Base-by-base conservation (phyloP, 92 coral and sea anemone genomes). In the Phenganax stokvisi region DNA sequence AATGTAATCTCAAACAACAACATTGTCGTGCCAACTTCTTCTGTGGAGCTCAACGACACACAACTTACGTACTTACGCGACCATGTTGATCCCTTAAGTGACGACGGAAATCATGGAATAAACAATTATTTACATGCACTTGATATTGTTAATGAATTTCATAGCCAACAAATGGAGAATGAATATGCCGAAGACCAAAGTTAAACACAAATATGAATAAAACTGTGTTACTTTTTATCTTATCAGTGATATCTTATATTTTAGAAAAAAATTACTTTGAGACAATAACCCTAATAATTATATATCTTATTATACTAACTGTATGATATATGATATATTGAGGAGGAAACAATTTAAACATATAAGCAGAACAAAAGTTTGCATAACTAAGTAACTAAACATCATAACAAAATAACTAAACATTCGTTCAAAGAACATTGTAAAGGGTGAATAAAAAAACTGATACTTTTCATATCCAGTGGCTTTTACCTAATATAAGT, bases 71-170 rank as follows among this genome's bases (percentile, higher is more conserved):
- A 13, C 25, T 61, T 66, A 66, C 31, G 67, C 25, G 17, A 69
- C 65, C 31, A 76, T 75, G 79, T 81, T 61, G 71, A 71, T 69
- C 85, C 85, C 79, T 69, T 71, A 71, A 75, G 56, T 55, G 78
- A 81, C 56, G 79, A 81, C 65, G 85, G 78, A 51, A 81, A 81
- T 76, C 62, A 76, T 81, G 72, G 85, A 66, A 80, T 81, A 51
- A 67, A 80, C 77, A 59, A 80, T 67, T 80, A 67, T 55, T 65
- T 80, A 67, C 55, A 67, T 65, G 60, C 84, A 80, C 61, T 80
- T 28, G 71, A 72, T 52, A 63, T 67, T 54, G 72, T 81, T 62
- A 61, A 81, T 28, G 84, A 75, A 61, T 57, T 81, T 55, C 76
- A 64, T 68, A 61, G 57, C 72, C 84, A 81, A 63, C 51, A 37